Evolutionary conservation across 2,888 invertebrate genomes (phyloP).

Genomic region (Parnassius orleans): DNA sequence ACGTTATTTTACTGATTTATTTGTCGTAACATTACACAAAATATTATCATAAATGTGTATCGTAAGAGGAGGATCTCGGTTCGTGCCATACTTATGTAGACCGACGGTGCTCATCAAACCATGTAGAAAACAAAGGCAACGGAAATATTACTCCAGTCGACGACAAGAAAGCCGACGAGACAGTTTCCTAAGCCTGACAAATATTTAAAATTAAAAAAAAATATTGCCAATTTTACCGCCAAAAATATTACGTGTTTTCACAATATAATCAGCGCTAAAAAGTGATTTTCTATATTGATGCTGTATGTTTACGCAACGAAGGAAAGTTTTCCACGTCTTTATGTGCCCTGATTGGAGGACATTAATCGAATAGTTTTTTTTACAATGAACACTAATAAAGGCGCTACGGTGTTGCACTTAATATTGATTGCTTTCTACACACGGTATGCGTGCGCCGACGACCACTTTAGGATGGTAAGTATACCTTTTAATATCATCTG

Average conservation of each 20-base stretch:
- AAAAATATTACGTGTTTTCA: conserved; percentile 5
- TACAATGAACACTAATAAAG: conserved; percentile 50
- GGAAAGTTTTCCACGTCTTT: conserved; percentile 21
- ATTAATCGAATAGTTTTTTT: conserved; percentile 41
- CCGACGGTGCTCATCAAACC: conserved; percentile 66
- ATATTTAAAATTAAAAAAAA: conserved; percentile 26
- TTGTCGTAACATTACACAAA: too few species aligned
- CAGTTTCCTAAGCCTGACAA: conserved; percentile 53
- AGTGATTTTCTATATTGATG: too few species aligned
- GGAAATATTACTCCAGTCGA: conserved; percentile 71
- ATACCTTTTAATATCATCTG: not conserved
- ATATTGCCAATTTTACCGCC: conserved; percentile 28
- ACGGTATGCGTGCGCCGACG: conserved; percentile 59
- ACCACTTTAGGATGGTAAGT: conserved; percentile 74
- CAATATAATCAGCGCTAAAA: not conserved
- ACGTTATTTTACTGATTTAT: too few species aligned
- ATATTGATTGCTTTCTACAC: conserved; percentile 67
- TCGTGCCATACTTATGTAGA: conserved; percentile 58
- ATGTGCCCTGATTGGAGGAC: conserved; percentile 35
- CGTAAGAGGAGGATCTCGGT: conserved; percentile 40
- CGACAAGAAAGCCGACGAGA: conserved; percentile 67
- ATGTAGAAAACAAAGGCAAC: conserved; percentile 74
- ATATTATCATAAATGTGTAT: conserved; percentile 14
- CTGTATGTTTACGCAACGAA: conserved; percentile 15
- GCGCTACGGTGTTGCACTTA: conserved; percentile 39